A percentile compares a stretch with the other conserved stretches of the same genome.
Conservation (phyloP, 1,140 invertebrate genomes). For the Drosophila orosa region DNA sequence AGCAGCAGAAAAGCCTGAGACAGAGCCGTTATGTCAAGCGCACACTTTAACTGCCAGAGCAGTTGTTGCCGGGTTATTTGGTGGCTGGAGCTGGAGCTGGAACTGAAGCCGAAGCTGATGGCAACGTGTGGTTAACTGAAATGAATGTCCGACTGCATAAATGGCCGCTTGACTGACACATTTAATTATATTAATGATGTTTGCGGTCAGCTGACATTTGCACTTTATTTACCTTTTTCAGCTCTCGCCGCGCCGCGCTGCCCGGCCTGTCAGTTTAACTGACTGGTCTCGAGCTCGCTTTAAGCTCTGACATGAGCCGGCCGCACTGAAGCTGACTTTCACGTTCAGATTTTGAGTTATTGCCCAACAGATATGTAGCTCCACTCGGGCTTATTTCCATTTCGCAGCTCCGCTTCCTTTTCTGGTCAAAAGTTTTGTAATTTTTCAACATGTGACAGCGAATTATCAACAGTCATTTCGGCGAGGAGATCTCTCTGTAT, state of each 20-base stretch:
- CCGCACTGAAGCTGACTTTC: slow-evolving; percentile 33
- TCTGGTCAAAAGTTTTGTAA: slow-evolving; percentile 46
- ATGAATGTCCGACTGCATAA: slow-evolving; percentile 77
- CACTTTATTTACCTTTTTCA: slow-evolving; percentile 75
- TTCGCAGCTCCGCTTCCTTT: slow-evolving; percentile 45
- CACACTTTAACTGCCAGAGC: slow-evolving; percentile 73
- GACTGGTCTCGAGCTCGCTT: slow-evolving; percentile 46
- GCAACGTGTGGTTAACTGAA: slow-evolving; percentile 72
- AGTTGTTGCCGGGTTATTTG: slow-evolving; percentile 37
- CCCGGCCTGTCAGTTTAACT: slow-evolving; percentile 61
- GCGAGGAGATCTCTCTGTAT: slow-evolving; percentile 38
- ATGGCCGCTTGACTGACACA: slow-evolving; percentile 82
- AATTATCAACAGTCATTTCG: slow-evolving; percentile 77
- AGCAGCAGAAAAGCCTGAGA: slow-evolving; percentile 39
- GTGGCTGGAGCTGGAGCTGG: slow-evolving; percentile 20
- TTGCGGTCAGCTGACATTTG: slow-evolving; percentile 84
- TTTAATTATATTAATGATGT: slow-evolving; percentile 84
- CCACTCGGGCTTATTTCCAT: slow-evolving; percentile 58
- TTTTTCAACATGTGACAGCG: slow-evolving; percentile 78
- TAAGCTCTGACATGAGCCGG: slow-evolving; percentile 38
- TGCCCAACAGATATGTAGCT: slow-evolving; percentile 60
- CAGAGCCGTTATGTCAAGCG: slow-evolving; percentile 65
- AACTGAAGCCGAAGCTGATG: slow-evolving; percentile 16
- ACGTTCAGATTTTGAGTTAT: slow-evolving; percentile 58
- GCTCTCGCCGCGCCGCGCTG: slow-evolving; percentile 12